Base-by-base conservation (phyloP, 2,888 invertebrate genomes). In the Microctonus aethiopoides region DNA sequence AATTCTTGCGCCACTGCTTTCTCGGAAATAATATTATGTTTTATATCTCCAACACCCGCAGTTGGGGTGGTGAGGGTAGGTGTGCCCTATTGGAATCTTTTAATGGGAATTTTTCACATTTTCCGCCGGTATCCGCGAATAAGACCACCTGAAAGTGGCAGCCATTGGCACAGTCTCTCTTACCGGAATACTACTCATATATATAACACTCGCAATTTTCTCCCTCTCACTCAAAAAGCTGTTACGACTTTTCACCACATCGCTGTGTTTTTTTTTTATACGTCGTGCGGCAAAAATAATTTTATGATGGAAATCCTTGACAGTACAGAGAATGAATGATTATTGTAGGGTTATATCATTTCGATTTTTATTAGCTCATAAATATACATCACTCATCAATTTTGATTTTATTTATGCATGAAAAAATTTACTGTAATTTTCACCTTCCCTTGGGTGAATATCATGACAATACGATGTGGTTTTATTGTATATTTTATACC, bases 61-160 rank as follows among this genome's bases (percentile, higher is more conserved):
- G 57, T 60, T 61, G 54, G 32, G 61, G 54, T 39, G 26, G 46
- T 46, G 46, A 16, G 46, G 16, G 46, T 46, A 46, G 41, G 32
- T 41, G 32, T 41, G 32, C 74, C 77, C 78, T 82, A 83, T 83
- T 81, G 84, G 83, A 83, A 83, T 83, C 80, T 79, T 78, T 83
- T 83, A 83, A 83, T 83, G 83, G 83, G 81, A 83, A 83, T 83
- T 83, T 83, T 83, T 83, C 84, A 81, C 83, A 83, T 83, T 83
- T 83, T 83, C 82, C 80, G 79, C 77, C 82, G 78, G 80, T 78
- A 74, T 75, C 73, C 75, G 79, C 79, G 78, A 83, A 83, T 83
- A 80, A 81, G 79, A 83, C 78, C 79, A 77, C 77, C 75, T 74
- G 76, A 74, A 78, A 75, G 75, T 73, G 76, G 75, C 78, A 80